Conservation (phyloP, 2,888 invertebrate species). For the Smittia sp. region DNA sequence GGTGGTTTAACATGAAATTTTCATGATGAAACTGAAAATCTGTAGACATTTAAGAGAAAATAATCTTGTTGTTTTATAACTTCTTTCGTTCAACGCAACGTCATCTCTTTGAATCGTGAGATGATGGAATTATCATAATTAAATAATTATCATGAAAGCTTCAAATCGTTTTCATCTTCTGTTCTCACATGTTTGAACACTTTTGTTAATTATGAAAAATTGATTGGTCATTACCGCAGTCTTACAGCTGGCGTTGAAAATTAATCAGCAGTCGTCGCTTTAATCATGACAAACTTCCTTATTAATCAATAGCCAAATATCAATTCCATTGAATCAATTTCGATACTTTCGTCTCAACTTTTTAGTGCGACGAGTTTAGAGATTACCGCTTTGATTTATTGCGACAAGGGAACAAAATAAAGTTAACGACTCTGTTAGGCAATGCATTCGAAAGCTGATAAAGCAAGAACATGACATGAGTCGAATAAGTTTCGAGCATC, state of each 20-base stretch:
- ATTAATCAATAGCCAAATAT: constrained; percentile 28
- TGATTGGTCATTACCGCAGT: constrained; percentile 6
- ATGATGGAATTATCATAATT: neutral
- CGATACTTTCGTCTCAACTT: constrained; percentile 15
- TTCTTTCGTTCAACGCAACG: no score
- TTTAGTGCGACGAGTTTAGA: neutral
- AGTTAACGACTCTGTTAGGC: neutral
- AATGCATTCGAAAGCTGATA: no score
- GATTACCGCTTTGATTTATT: constrained; percentile 9
- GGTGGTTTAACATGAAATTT: no score
- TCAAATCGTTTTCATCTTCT: neutral
- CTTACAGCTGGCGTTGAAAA: neutral
- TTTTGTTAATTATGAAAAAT: constrained; percentile 33
- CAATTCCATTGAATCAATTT: constrained; percentile 20
- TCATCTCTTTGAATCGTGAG: no score
- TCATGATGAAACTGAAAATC: no score
- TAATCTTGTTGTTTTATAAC: no score
- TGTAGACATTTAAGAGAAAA: no score
- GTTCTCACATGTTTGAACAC: neutral
- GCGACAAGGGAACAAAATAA: neutral
- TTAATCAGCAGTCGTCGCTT: constrained; percentile 7
- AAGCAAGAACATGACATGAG: no score
- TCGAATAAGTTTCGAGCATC: no score
- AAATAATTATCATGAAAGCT: neutral
- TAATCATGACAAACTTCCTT: constrained; percentile 10